Base-by-base conservation (phyloP, 2,113 vertebrate genomes). In the Caranx melampygus region DNA sequence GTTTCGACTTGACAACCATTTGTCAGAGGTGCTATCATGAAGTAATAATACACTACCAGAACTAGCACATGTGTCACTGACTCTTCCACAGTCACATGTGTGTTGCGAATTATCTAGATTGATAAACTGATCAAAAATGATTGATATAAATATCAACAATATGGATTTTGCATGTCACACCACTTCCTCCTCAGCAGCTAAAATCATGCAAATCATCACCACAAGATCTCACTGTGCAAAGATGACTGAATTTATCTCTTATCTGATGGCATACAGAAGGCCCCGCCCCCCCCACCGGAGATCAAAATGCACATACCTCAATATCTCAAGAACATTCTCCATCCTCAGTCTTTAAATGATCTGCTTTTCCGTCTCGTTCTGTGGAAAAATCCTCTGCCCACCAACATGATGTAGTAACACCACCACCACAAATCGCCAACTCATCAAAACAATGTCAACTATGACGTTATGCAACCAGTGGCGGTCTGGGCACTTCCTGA, bases 401-500 rank as follows among this genome's bases (percentile, higher is more conserved):
- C 67, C 2, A 42, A 42, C 6, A 2, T 16, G 6, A 18, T 3
- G 33, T 75, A 21, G n/a, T 55, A 80, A 62, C 13, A 64, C 13
- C n/a, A 47, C 21, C 9, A 52, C 65, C 12, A n/a, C 12, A 20
- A 26, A 62, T 11, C 34, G 20, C 26, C 26, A 49, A 44, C 40
- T n/a, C 37, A 42, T 13, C 4, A 4, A 63, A 21, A 34, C 26
- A 6, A 44, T 37, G 15, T 15, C 11, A 20, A 15, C 5, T 3
- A 14, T 31, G 45, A 14, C 1, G 16, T 75, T 71, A 60, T 52
- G 79, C 33, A 71, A 82, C 37, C 51, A 59, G 5, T 55, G 16
- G 12, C 62, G 66, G 9, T 54, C 31, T 69, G 13, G 31, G 66
- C 49, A 66, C 78, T 77, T 89, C 58, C 59, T 79, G 16, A 55